A percentile compares a stretch with the other conserved stretches of the same genome.
These are phyloP conservation scores for Microcebus griseorufus DNA, from an alignment of 2,113 vertebrate genomes.

Conservation along the genomic window DNA sequence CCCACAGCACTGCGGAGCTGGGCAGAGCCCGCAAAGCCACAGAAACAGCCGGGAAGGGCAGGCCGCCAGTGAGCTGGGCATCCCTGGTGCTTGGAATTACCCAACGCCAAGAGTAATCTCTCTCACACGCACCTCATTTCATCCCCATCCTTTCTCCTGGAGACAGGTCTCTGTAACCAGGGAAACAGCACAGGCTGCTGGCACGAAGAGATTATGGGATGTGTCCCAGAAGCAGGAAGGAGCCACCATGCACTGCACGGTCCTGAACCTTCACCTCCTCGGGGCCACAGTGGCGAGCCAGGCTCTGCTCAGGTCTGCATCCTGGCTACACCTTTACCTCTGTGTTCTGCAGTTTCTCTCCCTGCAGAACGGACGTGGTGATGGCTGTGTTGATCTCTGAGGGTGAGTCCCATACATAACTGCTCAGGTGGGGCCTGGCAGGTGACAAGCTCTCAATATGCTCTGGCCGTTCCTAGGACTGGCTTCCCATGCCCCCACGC, in stretches of 20 bases:
- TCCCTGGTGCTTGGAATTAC: not conserved
- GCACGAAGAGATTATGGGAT: not conserved
- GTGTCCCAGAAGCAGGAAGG: not conserved
- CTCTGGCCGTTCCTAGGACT: no score
- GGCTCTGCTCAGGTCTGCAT: not conserved
- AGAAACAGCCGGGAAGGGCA: not conserved
- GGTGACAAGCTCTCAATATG: not conserved
- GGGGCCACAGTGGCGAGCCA: rapidly evolving
- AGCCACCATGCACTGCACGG: rapidly evolving
- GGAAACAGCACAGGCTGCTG: not conserved
- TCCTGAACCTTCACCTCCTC: not conserved
- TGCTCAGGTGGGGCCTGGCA: not conserved
- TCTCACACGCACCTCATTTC: rapidly evolving
- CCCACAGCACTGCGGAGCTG: rapidly evolving
- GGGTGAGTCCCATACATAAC: not conserved
- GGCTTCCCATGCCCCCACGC: no score
- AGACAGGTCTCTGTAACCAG: not conserved
- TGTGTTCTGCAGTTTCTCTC: not conserved
- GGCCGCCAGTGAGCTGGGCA: not conserved
- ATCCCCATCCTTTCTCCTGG: not conserved
- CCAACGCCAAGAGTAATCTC: not conserved
- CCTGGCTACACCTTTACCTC: not conserved
- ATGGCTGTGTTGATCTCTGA: not conserved
- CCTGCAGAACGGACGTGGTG: not conserved
- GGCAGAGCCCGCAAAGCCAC: not conserved